Conservation (phyloP, 1,140 invertebrate genomes). For the Drosophila funebris region DNA sequence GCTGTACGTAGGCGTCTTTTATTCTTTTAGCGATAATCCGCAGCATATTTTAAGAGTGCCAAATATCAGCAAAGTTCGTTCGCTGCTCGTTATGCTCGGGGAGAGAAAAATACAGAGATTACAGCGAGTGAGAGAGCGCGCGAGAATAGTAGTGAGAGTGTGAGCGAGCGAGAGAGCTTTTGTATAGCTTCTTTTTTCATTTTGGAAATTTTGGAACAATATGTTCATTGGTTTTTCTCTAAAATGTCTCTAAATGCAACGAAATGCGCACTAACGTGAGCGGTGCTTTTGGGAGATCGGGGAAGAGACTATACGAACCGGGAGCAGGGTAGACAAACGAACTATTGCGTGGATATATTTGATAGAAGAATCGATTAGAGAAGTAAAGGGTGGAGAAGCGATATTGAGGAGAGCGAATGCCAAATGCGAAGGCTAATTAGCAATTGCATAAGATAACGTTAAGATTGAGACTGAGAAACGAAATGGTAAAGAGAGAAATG, state of each 20-base stretch:
- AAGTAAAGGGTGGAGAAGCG: neutral
- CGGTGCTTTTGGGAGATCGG: neutral
- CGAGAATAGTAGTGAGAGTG: neutral
- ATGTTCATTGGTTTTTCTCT: constrained; percentile 46
- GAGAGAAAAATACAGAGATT: neutral
- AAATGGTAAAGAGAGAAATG: constrained; percentile 17
- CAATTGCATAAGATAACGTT: neutral
- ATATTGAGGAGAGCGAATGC: neutral
- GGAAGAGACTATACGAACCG: neutral
- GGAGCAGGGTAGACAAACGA: constrained; percentile 44
- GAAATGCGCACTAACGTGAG: constrained; percentile 48
- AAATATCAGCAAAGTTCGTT: constrained; percentile 80
- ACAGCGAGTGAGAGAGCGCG: neutral
- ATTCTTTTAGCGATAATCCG: constrained; percentile 79
- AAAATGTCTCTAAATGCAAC: constrained; percentile 23
- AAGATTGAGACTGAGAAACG: constrained; percentile 7
- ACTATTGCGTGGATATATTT: constrained; percentile 44
- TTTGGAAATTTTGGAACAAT: constrained; percentile 45
- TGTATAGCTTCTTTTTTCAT: neutral
- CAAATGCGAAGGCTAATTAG: neutral
- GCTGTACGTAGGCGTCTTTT: constrained; percentile 50
- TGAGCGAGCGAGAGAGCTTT: neutral
- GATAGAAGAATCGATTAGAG: neutral
- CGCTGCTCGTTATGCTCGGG: constrained; percentile 36
- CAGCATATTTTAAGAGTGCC: constrained; percentile 83